Evolutionary conservation across 2,888 invertebrate species (phyloP), one percentile per base, ranked within the genome.

Genomic region (Phlogophora meticulosa): DNA sequence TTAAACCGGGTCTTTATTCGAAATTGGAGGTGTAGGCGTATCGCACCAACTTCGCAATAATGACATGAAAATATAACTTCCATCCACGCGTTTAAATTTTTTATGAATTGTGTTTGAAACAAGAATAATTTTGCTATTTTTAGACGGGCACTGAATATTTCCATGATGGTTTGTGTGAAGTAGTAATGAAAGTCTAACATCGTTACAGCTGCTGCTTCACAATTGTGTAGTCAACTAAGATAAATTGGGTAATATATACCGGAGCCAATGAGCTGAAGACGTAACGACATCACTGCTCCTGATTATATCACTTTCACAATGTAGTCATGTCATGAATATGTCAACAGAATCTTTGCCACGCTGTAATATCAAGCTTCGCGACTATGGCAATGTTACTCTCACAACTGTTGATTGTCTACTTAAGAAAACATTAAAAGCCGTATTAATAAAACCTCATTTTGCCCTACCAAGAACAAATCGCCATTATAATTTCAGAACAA

Each of bases 11-110:
- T 36, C 34, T 24, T 72, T 76, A 45, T 45, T 58, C 1, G 24
- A 62, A 72, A 76, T 59, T 75, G 58, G 52, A 75, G 46, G 70
- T 53, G 76, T 69, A 43, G 60, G 61, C 36, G 61, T 76, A 55
- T 45, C 55, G 45, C 38, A 56, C 40, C 32, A 52, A 62, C 45
- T 52, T 77, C 5, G 56, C 43, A 52, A 56, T 61, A 45, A 70
- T 17, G n/a, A 61, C 36, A 52, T 24, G 45, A 46, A 76, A 52
- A 52, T 76, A 42, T 63, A 36, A 55, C 34, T 49, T 15, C 36
- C 13, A 22, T 51, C 32, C 24, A 42, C 15, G 13, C 38, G 7
- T 49, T 13, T 20, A 15, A 63, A n/a, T 42, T 45, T 48, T 48
- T 57, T 11, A 48, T 57, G 10, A 58, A 57, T 76, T 52, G 4